Base-by-base conservation (phyloP, 2,113 vertebrate genomes). In the Oreochromis niloticus region DNA sequence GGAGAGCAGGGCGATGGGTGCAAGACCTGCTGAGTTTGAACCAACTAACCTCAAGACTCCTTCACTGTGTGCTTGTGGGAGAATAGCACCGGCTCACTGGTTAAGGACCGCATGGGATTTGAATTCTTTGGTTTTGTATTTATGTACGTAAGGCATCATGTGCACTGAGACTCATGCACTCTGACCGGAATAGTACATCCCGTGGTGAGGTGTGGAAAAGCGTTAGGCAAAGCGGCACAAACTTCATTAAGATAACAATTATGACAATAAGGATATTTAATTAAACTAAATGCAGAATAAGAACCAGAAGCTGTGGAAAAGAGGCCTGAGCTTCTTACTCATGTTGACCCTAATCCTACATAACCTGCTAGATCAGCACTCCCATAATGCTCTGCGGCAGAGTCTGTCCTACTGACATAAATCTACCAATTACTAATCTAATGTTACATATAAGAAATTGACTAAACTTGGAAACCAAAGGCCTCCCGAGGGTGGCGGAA, bases 331-430 rank as follows among this genome's bases (percentile, higher is more conserved):
- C 94, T 88, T 50, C 92, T 96, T 95, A 93, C 85, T 89, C 83
- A 79, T 52, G 86, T 85, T 96, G 95, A 94, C 93, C 94, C 91
- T 95, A 96, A 96, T 96, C 94, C 92, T 90, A 68, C 68, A 81
- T 80, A 90, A 93, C 87, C 80, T 82, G 90, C 91, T 93, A 87
- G 88, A 92, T 95, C 93, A 95, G 94, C 95, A 91, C 79, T 93
- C 92, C 85, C 92, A 91, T 85, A 93, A 92, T 87, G 80, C 91
- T 66, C 59, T 71, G 84, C 85, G 22, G 55, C 87, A 87, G 85
- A 55, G 78, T 81, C 71, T 84, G 90, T 71, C 89, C 84, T 66
- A 87, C 63, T 90, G 90, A 93, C 89, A 89, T 89, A 85, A 89
- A 95, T 91, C 88, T 85, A 78, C 59, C 78, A 73, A 30, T 22